Evolutionary conservation across 2,888 invertebrate species (phyloP).

Genomic region (Oscheius sp.): DNA sequence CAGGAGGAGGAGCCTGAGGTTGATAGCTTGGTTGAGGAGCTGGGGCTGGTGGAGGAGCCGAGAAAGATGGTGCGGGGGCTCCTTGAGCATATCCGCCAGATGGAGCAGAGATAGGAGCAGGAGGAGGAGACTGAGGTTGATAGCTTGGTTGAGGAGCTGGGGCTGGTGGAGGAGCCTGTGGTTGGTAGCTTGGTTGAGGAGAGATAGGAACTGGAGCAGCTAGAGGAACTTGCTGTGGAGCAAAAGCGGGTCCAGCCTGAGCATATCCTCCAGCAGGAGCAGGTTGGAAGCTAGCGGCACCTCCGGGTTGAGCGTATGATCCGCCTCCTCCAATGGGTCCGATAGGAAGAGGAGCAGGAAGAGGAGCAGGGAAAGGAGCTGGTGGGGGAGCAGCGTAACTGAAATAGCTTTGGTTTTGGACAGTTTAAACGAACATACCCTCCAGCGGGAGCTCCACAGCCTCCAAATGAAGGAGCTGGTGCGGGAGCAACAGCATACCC

Average conservation of each 20-base stretch:
- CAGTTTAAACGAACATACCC: too few species aligned
- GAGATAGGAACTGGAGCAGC: background rate
- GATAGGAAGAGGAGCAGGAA: too few species aligned
- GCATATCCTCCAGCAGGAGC: constrained; percentile 19
- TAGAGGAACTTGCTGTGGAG: background rate
- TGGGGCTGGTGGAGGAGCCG: constrained; percentile 4
- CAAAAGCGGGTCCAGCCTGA: background rate
- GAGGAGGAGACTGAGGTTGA: background rate
- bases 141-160: background rate
- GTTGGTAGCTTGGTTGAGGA: background rate
- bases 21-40: background rate
- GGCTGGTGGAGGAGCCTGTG: background rate
- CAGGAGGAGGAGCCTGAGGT: background rate
- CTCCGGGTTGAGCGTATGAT: background rate
- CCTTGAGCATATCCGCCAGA: constrained; percentile 6
- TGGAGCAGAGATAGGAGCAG: background rate
- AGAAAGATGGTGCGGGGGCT: background rate
- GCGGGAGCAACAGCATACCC: constrained; percentile 18
- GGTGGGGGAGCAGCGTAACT: too few species aligned
- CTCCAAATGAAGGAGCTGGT: background rate
- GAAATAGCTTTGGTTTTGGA: too few species aligned
- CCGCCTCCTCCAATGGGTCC: background rate
- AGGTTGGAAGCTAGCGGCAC: background rate
- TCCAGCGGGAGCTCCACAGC: background rate
- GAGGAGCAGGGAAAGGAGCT: too few species aligned